phyloP scores from a whole-genome alignment of 2,797 vertebrate genomes.

The Lepilemur ruficaudatus region DNA sequence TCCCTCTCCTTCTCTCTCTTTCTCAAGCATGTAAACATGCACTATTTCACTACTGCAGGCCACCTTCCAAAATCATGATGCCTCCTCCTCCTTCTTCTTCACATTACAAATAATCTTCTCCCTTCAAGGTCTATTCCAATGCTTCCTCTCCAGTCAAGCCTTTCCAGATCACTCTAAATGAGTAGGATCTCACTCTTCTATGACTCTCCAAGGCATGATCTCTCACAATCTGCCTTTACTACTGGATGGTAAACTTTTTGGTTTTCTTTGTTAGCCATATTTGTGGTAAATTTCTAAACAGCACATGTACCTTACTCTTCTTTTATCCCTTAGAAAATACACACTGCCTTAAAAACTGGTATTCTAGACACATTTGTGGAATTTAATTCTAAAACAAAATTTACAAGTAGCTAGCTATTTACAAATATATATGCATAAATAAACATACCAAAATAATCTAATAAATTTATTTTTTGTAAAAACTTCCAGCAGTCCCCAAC shows the following conservation, averaged over 20 bases:
- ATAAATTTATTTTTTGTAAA: not conserved
- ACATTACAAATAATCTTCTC: not conserved
- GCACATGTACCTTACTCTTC: not conserved
- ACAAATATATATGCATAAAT: not conserved
- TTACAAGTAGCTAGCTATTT: not conserved
- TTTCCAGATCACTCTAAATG: not conserved
- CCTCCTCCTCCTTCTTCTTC: not conserved
- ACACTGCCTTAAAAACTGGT: not conserved
- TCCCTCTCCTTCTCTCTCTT: not conserved
- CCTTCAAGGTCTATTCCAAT: not conserved
- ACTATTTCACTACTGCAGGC: not conserved
- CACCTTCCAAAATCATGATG: not conserved
- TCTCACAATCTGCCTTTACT: not conserved
- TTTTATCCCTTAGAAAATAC: not conserved
- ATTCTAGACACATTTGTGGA: not conserved
- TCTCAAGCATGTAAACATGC: not conserved
- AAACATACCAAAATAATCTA: not conserved
- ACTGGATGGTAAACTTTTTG: not conserved
- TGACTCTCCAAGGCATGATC: not conserved
- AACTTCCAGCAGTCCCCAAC: not conserved
- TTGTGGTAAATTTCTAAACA: not conserved
- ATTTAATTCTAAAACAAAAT: constrained; percentile 29
- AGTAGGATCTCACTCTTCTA: not conserved
- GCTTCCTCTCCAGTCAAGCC: not conserved
- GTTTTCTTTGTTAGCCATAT: not conserved